Conservation (phyloP, 2,888 invertebrate species). For the Eustalomyia histrio region DNA sequence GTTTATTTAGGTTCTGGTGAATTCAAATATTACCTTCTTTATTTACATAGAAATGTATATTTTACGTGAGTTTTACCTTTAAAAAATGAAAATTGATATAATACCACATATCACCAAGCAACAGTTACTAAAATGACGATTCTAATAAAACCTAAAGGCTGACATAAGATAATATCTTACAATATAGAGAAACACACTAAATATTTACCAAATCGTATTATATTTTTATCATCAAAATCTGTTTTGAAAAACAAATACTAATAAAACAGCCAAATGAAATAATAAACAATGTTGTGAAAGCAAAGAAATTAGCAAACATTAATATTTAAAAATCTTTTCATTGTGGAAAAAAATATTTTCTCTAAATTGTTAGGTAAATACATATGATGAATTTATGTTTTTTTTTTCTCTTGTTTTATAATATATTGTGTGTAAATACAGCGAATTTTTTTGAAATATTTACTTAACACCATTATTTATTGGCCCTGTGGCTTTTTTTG, state of each 20-base stretch:
- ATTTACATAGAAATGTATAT: slow-evolving; percentile 17
- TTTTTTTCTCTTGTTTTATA: neutral
- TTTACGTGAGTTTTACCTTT: slow-evolving; percentile 10
- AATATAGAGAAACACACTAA: neutral
- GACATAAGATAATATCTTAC: neutral
- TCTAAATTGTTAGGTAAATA: no score
- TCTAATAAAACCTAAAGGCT: slow-evolving; percentile 13
- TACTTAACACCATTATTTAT: neutral
- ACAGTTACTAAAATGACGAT: slow-evolving; percentile 37
- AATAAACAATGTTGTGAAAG: no score
- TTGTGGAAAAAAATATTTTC: no score
- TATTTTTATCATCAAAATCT: no score
- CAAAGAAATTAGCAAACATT: no score
- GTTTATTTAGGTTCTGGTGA: neutral
- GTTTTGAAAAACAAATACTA: no score
- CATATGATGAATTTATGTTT: neutral
- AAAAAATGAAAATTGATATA: slow-evolving; percentile 21
- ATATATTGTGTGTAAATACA: neutral
- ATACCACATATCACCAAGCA: slow-evolving; percentile 31
- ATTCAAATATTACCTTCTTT: slow-evolving; percentile 15
- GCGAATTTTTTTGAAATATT: neutral
- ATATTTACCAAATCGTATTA: neutral
- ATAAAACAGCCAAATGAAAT: no score
- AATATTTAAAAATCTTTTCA: no score
- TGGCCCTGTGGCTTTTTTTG: neutral